Conservation (phyloP, 2,797 vertebrate genomes). For the Geotrypetes seraphini region DNA sequence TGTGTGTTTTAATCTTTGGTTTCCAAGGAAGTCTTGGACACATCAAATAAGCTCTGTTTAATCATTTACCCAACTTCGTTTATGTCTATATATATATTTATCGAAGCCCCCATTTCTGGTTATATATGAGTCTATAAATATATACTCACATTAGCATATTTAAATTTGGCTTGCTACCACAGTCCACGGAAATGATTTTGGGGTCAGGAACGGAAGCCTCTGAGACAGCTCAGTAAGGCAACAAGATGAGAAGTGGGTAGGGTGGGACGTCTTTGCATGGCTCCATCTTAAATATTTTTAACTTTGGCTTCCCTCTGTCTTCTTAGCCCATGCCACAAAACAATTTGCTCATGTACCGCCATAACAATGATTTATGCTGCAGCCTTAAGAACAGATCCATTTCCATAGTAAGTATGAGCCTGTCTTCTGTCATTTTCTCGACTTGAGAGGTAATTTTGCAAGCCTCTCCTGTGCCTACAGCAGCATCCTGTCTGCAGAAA, state of each 20-base stretch:
- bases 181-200: conserved; percentile 18
- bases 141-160: conserved; percentile 5
- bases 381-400: conserved; percentile 4
- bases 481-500: too few relatives aligned
- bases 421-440: too few relatives aligned
- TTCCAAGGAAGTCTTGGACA: conserved; percentile 25
- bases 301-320: too few relatives aligned
- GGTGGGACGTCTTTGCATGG: conserved; percentile 2
- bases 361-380: neutral
- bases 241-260: neutral
- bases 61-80: conserved; percentile 37
- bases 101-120: conserved; percentile 13
- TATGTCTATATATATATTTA: too few relatives aligned
- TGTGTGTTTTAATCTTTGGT: conserved; percentile 25
- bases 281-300: neutral
- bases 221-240: neutral
- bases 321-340: conserved; percentile 9
- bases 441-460: too few relatives aligned
- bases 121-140: neutral
- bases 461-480: too few relatives aligned
- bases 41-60: conserved; percentile 28
- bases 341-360: neutral
- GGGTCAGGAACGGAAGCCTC: conserved; percentile 8
- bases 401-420: conserved; percentile 3
- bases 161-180: conserved; percentile 20